Evolutionary conservation across 2,113 vertebrate genomes (phyloP).

Genomic region (Gavia stellata): DNA sequence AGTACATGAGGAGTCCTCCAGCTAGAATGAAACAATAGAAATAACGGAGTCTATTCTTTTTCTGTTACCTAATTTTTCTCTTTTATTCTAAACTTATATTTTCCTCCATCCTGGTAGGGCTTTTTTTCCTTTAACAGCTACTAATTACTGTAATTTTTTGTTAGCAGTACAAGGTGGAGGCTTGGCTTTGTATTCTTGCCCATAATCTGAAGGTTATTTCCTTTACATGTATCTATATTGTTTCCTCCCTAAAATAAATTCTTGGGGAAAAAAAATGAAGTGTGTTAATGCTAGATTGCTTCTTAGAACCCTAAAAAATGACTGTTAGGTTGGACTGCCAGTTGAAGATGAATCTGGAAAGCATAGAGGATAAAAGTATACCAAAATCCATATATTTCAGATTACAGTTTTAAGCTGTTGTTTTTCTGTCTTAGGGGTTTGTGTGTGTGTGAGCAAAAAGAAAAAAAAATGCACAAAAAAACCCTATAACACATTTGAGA

Average conservation of each 20-base stretch:
- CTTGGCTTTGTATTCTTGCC: background rate
- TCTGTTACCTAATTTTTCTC: background rate
- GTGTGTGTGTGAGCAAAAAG: background rate
- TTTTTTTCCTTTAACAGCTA: background rate
- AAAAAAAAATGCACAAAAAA: background rate
- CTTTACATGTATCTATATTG: background rate
- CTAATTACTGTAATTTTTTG: background rate
- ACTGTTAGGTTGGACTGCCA: background rate
- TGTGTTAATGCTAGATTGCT: background rate
- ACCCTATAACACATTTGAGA: background rate
- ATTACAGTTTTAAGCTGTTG: slow-evolving; percentile 3
- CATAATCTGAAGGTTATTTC: background rate
- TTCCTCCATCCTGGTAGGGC: background rate
- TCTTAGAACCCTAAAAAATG: background rate
- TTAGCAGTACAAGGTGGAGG: background rate
- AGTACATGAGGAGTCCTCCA: background rate
- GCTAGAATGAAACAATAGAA: background rate
- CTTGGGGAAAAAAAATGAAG: background rate
- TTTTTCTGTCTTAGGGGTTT: slow-evolving; percentile 13
- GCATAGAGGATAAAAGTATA: background rate
- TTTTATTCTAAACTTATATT: background rate
- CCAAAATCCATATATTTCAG: slow-evolving; percentile 1
- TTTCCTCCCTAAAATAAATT: background rate
- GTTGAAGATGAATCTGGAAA: background rate
- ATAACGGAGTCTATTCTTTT: background rate